Evolutionary conservation across 2,797 vertebrate genomes (phyloP), one percentile per base, ranked within the genome.

Genomic region (Triplophysa bombifrons): DNA sequence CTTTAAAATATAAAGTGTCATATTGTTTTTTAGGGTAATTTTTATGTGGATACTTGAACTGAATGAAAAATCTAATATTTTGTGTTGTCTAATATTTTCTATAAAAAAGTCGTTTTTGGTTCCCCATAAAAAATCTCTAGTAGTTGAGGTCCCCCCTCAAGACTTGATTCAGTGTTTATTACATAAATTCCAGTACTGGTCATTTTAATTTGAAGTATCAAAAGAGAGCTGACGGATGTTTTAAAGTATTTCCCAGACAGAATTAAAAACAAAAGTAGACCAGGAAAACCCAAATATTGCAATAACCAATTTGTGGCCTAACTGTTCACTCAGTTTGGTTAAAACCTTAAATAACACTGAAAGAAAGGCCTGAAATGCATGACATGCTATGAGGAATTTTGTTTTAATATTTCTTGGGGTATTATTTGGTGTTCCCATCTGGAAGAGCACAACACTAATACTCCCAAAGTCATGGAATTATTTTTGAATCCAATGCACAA

Each of bases 251-350:
- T 55, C 17, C 27, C 46, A 51, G 55, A 50, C 55, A 56, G 16
- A 27, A n/a, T 12, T 64, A 17, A 9, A 55, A 74, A 41, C 11
- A 25, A 61, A 74, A 70, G 20, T 70, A 61, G 41, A 51, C 71
- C 19, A 67, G 50, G 58, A 76, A 46, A 76, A 38, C 69, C 63
- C 51, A 73, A 70, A 58, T 60, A 46, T 50, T 76, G 20, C 56
- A 51, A 10, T 48, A 55, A 41, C 73, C 46, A 19, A 19, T 53
- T 66, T 41, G 27, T 46, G 66, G 80, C 50, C 53, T 76, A 27
- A 27, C 41, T 64, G 12, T 82, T 78, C 58, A 56, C 60, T 74
- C 41, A 34, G 76, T 20, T 1, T 63, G 67, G 22, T 64, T 64
- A 70, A 74, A 81, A 55, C 46, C 41, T 53, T 38, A 73, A 77